These are phyloP conservation scores for Agrotis puta DNA, from an alignment of 2,888 invertebrate species.

Conservation along the genomic window DNA sequence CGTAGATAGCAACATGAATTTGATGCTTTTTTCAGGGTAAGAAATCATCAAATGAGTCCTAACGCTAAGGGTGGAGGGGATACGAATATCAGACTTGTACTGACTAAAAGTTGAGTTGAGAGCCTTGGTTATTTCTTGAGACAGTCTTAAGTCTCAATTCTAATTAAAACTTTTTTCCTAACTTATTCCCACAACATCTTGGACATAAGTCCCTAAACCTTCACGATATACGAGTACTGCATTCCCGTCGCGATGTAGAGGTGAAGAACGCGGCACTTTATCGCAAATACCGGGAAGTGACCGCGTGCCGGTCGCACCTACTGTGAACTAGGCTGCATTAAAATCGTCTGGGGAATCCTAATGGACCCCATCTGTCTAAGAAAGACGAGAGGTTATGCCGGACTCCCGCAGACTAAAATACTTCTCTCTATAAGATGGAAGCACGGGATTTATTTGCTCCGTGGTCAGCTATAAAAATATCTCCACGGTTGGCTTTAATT, in stretches of 20 bases:
- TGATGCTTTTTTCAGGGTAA: no score
- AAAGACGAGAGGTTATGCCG: conserved; percentile 1
- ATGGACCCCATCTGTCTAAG: background rate
- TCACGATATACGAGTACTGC: conserved; percentile 27
- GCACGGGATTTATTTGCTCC: background rate
- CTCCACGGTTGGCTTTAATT: no score
- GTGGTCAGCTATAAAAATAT: no score
- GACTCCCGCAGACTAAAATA: background rate
- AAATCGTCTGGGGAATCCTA: conserved; percentile 33
- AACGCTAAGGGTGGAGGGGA: no score
- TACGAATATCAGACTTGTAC: no score
- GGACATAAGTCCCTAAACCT: background rate
- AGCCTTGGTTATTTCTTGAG: no score
- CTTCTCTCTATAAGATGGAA: background rate
- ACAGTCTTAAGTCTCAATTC: no score
- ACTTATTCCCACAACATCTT: background rate
- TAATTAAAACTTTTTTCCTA: background rate
- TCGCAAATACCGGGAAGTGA: conserved; percentile 44
- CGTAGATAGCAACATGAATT: background rate
- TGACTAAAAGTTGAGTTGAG: no score
- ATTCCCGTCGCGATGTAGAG: conserved; percentile 66
- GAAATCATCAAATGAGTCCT: no score
- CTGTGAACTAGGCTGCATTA: conserved; percentile 19
- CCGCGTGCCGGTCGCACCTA: conserved; percentile 36
- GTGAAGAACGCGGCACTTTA: conserved; percentile 69